A percentile compares a stretch with the other conserved stretches of the same genome.
Conservation (phyloP, 2,797 vertebrate species). For the Oceanodroma leucorhoa region DNA sequence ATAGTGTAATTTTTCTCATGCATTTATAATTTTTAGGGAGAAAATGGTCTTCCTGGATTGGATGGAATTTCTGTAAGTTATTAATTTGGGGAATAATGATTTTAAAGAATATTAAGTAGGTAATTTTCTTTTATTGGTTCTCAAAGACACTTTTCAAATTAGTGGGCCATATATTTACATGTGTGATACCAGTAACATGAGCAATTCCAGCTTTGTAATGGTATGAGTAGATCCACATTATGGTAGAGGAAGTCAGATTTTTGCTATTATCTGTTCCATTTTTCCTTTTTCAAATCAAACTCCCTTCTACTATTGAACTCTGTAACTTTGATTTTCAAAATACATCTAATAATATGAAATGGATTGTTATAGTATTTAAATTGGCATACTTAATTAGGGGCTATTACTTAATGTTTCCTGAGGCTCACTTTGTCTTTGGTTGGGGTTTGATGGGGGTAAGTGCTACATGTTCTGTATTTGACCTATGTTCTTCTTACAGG, state of each 20-base stretch:
- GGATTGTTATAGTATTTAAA: background rate
- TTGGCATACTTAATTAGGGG: background rate
- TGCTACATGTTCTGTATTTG: background rate
- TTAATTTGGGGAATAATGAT: background rate
- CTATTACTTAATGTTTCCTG: background rate
- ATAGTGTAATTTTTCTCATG: background rate
- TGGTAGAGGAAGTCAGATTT: background rate
- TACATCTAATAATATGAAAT: background rate
- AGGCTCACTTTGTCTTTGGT: background rate
- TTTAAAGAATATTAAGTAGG: background rate
- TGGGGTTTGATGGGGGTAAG: background rate
- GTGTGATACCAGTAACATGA: background rate
- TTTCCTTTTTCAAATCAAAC: background rate
- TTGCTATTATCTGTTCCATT: background rate
- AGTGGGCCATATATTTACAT: background rate
- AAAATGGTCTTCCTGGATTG: constrained; percentile 78
- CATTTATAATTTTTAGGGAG: constrained; percentile 70
- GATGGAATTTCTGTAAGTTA: constrained; percentile 82
- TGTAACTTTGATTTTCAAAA: background rate
- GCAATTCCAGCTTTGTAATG: background rate
- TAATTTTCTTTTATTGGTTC: background rate
- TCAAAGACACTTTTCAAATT: background rate
- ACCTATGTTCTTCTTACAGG: constrained; percentile 44
- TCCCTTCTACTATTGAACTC: background rate
- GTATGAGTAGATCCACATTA: background rate